Evolutionary conservation across 1,140 invertebrate genomes (phyloP), one percentile per base, ranked within the genome.

Genomic region (Tigriopus japonicus): DNA sequence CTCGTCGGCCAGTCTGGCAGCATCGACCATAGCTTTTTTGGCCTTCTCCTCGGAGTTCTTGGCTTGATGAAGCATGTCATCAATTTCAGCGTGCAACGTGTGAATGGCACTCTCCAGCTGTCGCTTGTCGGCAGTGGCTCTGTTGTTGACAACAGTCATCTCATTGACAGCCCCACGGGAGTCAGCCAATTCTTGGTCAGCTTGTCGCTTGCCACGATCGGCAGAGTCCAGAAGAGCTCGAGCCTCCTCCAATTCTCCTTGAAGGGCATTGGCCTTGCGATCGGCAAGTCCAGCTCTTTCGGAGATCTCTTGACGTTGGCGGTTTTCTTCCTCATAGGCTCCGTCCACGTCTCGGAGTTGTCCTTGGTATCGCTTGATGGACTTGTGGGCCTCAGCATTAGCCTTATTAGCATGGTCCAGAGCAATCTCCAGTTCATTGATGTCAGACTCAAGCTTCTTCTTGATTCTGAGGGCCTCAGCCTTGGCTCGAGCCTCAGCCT

Each of bases 131-230:
- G 23, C 14, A 12, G 23, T 51, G 19, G 42, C 23, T 45, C 35
- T 56, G 58, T 42, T 52, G 58, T 60, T 60, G 58, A 60, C 51
- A 41, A 35, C 43, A 17, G 49, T 15, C 55, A 98, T 77, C 74
- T 99, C 95, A 73, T 96, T 95, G 69, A 97, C 81, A 70, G 95
- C 87, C 76, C 97, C 94, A 72, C 94, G 90, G 68, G 92, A 86
- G 74, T 98, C 94, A 66, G 86, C 81, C 65, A 97, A 79, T 75
- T 98, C 94, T 73, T 86, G 85, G 77, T 98, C 95, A 65, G 93
- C 42, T 35, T 60, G 58, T 3, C 63, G 54, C 62, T 79, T 75
- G 52, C 71, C 75, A 60, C 77, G 71, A 64, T 81, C 78, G 61
- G 79, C 71, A 62, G 74, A 71, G 66, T 79, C 77, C 56, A 79